Conservation (phyloP, 2,888 invertebrate genomes). For the Sphaerophoria taeniata region DNA sequence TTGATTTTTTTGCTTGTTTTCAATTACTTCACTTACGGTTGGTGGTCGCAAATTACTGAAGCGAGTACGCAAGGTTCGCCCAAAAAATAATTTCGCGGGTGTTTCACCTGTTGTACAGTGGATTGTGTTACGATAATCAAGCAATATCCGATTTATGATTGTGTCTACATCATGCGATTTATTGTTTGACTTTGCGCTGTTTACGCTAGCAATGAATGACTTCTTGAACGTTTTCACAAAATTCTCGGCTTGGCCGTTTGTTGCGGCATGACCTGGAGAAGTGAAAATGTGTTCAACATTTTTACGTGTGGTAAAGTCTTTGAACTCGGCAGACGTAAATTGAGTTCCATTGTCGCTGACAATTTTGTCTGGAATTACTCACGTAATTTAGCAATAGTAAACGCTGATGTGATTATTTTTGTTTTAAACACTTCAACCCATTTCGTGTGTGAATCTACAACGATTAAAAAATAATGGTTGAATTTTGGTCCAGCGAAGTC, state of each 20-base stretch:
- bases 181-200: neutral
- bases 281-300: constrained; percentile 45
- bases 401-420: constrained; percentile 24
- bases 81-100: constrained; percentile 29
- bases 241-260: constrained; percentile 74
- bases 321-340: constrained; percentile 55
- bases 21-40: neutral
- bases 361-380: constrained; percentile 50
- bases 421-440: constrained; percentile 67
- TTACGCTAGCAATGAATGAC: constrained; percentile 1
- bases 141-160: constrained; percentile 16
- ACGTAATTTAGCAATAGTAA: constrained; percentile 54
- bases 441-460: constrained; percentile 66
- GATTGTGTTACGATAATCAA: constrained; percentile 25
- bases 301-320: constrained; percentile 10
- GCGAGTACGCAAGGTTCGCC: constrained; percentile 17
- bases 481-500: constrained; percentile 69
- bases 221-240: constrained; percentile 19
- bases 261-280: constrained; percentile 69
- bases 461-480: constrained; percentile 51
- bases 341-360: constrained; percentile 66
- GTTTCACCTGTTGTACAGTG: constrained; percentile 22
- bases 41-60: constrained; percentile 18
- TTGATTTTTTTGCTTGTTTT: constrained; percentile 10
- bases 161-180: constrained; percentile 3